Base-by-base conservation (phyloP, 2,113 vertebrate species). In the Oncorhynchus clarkii region DNA sequence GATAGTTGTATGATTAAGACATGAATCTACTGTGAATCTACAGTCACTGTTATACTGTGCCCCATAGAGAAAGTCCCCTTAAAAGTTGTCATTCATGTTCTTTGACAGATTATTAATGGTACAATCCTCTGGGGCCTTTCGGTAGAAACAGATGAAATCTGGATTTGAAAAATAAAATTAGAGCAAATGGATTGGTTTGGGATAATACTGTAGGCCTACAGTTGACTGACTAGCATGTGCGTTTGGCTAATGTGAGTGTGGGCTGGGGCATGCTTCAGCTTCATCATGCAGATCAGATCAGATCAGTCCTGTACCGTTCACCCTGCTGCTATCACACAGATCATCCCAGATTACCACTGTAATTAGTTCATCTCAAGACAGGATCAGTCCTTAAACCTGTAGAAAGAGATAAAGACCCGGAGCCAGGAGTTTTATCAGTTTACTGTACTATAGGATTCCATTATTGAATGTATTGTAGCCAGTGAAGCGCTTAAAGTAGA, bases 291-390 rank as follows among this genome's bases (percentile, higher is more conserved):
- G 39, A 67, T 34, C 67, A 18, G 12, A 14, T n/a, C 14, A n/a
- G 12, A 14, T n/a, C 14, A n/a, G 57, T 65, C 71, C 75, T 29
- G 54, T 31, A 39, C 20, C 13, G 14, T 20, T 27, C 48, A 29
- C 27, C 34, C 70, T 26, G 62, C 62, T 13, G 13, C n/a, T 54
- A 48, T 3, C 59, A n/a, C 14, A 22, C 66, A 69, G 65, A 73
- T 78, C 71, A 77, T 71, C 68, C 57, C 67, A 48, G 22, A 66
- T 78, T 54, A 78, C 60, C 29, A 31, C 5, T n/a, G 24, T 31
- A 72, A 67, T 72, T 67, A 67, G 69, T 60, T 71, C n/a, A 57
- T 48, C 74, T 62, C 51, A 22, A 24, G 24, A 51, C 76, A 72
- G 70, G 48, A 77, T 77, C 48, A 26, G 69, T 54, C 12, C 51